Percentiles rank a stretch among this genome's conserved stretches.
Conservation (phyloP, 2,888 invertebrate genomes). For the Strigamia transsilvanica region DNA sequence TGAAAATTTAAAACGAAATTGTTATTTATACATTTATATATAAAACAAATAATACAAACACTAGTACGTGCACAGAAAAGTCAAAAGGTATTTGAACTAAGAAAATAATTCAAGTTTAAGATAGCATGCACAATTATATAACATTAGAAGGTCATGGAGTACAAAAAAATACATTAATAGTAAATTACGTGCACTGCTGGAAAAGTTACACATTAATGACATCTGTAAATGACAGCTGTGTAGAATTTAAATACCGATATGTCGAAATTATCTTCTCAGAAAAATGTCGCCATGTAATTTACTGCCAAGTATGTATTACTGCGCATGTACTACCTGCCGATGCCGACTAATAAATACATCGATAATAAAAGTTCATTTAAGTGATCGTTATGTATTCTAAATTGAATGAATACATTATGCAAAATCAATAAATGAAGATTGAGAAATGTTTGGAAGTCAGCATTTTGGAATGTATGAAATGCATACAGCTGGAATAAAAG, state of each 20-base stretch:
- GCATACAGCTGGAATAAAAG: neutral
- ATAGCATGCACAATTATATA: neutral
- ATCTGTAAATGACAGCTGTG: no score
- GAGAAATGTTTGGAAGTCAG: neutral
- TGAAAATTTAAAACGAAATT: slow-evolving; percentile 4
- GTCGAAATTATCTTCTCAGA: no score
- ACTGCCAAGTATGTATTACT: no score
- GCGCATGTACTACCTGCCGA: no score
- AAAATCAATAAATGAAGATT: neutral
- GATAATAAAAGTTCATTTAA: no score
- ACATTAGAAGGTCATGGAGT: neutral
- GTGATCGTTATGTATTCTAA: neutral
- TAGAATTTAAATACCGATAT: no score
- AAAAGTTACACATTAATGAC: no score
- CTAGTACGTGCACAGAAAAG: neutral
- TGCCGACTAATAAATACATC: no score
- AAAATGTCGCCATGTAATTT: no score
- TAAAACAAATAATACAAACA: no score
- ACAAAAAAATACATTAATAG: neutral
- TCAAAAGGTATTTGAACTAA: neutral
- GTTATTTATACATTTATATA: neutral
- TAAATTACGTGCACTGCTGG: no score
- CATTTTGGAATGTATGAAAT: neutral
- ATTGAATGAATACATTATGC: neutral
- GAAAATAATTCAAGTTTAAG: slow-evolving; percentile 4